Percentiles rank a stretch among this genome's conserved stretches.
Evolutionary conservation across 2,888 invertebrate genomes (phyloP).

Genomic region (Biston betularia): DNA sequence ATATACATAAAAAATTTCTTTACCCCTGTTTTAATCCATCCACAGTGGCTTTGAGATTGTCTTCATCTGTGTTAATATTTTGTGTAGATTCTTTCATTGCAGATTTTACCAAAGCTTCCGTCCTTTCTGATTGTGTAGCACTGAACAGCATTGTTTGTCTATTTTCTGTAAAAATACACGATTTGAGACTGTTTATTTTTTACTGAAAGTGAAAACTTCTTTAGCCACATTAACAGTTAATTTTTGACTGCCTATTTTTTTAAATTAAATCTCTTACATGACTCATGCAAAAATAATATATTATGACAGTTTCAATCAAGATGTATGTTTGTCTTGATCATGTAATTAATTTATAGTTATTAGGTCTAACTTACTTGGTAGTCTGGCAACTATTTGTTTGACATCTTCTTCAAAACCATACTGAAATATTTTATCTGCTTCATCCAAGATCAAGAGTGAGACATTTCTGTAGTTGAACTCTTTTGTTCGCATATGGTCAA

Average conservation of each 20-base stretch:
- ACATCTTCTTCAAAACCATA: slow-evolving; percentile 99
- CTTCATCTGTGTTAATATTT: slow-evolving; percentile 96
- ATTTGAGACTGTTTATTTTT: not conserved
- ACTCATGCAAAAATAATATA: too few species aligned
- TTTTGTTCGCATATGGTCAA: slow-evolving; percentile 97
- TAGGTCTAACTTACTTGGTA: slow-evolving; percentile 92
- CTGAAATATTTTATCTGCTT: slow-evolving; percentile 98
- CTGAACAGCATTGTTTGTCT: slow-evolving; percentile 99
- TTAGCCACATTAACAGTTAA: too few species aligned
- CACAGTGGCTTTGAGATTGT: slow-evolving; percentile 92
- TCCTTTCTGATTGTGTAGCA: slow-evolving; percentile 97
- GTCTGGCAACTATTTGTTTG: slow-evolving; percentile 94
- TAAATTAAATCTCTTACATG: too few species aligned
- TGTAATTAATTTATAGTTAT: not conserved
- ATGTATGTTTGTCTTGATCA: too few species aligned
- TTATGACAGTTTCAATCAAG: too few species aligned
- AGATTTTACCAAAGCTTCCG: slow-evolving; percentile 93
- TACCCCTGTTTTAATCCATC: slow-evolving; percentile 93
- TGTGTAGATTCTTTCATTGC: slow-evolving; percentile 96
- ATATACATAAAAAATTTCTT: not conserved
- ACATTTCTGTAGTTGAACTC: slow-evolving; percentile 96
- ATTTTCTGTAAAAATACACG: slow-evolving; percentile 86
- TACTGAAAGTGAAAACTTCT: too few species aligned
- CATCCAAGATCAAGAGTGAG: slow-evolving; percentile 96
- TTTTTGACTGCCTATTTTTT: too few species aligned